Evolutionary conservation across 2,113 vertebrate species (phyloP).

Genomic region (Sceloporus undulatus): DNA sequence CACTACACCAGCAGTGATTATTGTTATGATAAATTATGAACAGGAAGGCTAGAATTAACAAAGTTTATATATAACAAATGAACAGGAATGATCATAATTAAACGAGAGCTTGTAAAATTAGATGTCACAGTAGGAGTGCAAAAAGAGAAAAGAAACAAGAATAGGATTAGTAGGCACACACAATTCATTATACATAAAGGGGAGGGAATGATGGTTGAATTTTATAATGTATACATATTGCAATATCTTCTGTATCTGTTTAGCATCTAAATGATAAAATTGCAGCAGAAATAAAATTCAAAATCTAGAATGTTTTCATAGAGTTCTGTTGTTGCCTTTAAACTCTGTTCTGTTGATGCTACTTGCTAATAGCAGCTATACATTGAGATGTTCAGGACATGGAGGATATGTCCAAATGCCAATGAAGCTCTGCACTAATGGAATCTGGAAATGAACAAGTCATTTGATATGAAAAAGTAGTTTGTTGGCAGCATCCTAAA

Average conservation of each 20-base stretch:
- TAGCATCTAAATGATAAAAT: constrained; percentile 38
- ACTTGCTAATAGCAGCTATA: background rate
- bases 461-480: background rate
- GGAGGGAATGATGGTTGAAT: constrained; percentile 3
- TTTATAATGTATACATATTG: constrained; percentile 26
- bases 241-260: constrained; percentile 17
- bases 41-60: constrained; percentile 41
- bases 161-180: constrained; percentile 30
- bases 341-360: background rate
- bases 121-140: constrained; percentile 11
- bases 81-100: constrained; percentile 47
- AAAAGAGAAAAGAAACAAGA: constrained; percentile 48
- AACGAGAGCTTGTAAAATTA: constrained; percentile 43
- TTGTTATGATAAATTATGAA: constrained; percentile 12
- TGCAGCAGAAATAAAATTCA: background rate
- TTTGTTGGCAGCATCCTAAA: background rate
- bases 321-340: background rate
- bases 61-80: constrained; percentile 28
- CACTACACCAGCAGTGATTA: background rate
- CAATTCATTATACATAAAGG: constrained; percentile 5
- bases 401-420: background rate
- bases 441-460: background rate
- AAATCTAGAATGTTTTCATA: constrained; percentile 22
- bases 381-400: constrained; percentile 10
- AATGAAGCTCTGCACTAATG: background rate